Percentiles rank a stretch among this genome's conserved stretches.
phyloP scores from a whole-genome alignment of 2,113 vertebrate species.

The Bagarius yarrelli region DNA sequence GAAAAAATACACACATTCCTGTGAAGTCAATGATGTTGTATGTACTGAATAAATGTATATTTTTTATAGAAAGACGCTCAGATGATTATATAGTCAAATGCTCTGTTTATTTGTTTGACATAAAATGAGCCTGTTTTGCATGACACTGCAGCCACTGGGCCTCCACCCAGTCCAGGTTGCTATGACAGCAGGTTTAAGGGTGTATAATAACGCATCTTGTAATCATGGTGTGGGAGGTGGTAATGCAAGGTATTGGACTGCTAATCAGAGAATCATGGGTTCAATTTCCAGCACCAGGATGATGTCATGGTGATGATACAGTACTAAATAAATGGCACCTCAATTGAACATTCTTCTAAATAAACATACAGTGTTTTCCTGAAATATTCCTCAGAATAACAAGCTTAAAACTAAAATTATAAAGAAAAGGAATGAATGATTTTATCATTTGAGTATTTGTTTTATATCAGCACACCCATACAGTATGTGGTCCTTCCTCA shows the following conservation, averaged over 20 bases:
- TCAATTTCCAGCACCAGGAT: too few relatives aligned
- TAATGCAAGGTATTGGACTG: too few relatives aligned
- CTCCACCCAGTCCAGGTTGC: background rate
- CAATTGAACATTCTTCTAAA: background rate
- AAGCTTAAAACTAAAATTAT: too few relatives aligned
- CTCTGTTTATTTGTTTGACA: background rate
- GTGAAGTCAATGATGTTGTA: background rate
- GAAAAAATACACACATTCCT: too few relatives aligned
- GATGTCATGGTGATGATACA: too few relatives aligned
- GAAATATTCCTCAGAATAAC: background rate
- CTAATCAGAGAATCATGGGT: too few relatives aligned
- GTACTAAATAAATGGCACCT: background rate
- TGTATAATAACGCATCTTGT: background rate
- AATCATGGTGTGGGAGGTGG: background rate
- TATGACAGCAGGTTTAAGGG: background rate
- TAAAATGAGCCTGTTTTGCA: background rate
- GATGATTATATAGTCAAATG: background rate
- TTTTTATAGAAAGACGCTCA: conserved; percentile 32
- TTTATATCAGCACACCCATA: too few relatives aligned
- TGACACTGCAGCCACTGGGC: background rate
- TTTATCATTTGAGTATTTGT: too few relatives aligned
- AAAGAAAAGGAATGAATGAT: too few relatives aligned
- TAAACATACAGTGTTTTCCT: background rate
- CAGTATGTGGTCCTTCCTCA: background rate
- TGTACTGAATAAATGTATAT: conserved; percentile 42